Evolutionary conservation across 2,888 invertebrate genomes (phyloP).

Genomic region (Yponomeuta sedellus): DNA sequence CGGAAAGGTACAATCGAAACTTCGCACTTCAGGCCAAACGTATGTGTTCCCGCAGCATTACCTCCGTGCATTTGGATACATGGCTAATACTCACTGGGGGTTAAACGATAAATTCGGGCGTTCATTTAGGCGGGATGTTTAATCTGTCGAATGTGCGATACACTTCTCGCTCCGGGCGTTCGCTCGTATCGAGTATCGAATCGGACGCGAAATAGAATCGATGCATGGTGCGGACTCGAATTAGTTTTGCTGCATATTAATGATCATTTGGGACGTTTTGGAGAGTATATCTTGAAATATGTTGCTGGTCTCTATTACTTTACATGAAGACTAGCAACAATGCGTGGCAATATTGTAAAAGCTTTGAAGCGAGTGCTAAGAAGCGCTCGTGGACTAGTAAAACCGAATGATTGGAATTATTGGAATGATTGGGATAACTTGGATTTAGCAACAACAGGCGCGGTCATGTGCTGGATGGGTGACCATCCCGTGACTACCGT

Average conservation of each 20-base stretch:
- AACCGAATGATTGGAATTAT: no score
- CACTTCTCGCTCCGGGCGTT: conserved; percentile 44
- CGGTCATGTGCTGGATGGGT: no score
- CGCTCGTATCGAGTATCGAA: conserved; percentile 9
- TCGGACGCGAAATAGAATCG: conserved; percentile 17
- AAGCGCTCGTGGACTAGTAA: no score
- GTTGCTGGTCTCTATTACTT: background rate
- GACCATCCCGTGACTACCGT: no score
- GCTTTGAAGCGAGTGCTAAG: no score
- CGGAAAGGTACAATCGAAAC: background rate
- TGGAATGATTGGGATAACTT: no score
- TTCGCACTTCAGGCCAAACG: background rate
- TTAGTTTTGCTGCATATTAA: conserved; percentile 6
- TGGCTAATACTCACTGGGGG: conserved; percentile 71
- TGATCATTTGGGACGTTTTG: background rate
- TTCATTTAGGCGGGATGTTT: conserved; percentile 75
- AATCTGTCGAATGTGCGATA: conserved; percentile 59
- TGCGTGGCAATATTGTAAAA: no score
- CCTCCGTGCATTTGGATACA: conserved; percentile 52
- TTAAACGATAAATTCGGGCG: conserved; percentile 71
- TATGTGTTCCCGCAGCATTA: background rate
- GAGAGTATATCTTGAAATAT: background rate
- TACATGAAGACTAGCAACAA: no score
- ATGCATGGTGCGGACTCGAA: conserved; percentile 10
- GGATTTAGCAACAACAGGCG: no score